Conservation (phyloP, 2,797 vertebrate genomes). For the Pipistrellus nathusii region DNA sequence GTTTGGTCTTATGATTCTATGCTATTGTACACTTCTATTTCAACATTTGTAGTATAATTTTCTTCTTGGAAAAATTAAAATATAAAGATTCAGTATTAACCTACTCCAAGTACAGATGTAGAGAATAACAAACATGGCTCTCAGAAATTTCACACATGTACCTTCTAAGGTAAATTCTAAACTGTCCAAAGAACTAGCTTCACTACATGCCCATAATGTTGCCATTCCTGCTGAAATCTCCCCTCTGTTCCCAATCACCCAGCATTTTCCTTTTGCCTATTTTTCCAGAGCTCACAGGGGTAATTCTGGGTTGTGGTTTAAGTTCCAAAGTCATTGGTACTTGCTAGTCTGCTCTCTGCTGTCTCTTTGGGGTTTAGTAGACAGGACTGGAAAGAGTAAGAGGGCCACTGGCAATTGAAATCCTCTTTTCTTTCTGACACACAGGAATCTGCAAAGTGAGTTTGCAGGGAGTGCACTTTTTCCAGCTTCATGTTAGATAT, state of each 20-base stretch:
- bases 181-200: background rate
- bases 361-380: background rate
- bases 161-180: conserved; percentile 3
- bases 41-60: conserved; percentile 43
- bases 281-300: background rate
- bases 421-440: conserved; percentile 33
- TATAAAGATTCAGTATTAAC: conserved; percentile 16
- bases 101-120: background rate
- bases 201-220: background rate
- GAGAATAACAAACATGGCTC: background rate
- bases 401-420: background rate
- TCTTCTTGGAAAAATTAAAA: conserved; percentile 36
- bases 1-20: background rate
- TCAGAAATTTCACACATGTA: background rate
- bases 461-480: conserved; percentile 7
- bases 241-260: background rate
- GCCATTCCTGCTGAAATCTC: background rate
- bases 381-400: background rate
- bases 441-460: conserved; percentile 12
- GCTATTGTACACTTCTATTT: conserved; percentile 35
- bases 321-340: background rate
- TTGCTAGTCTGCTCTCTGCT: background rate
- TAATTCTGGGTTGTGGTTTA: background rate
- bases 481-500: conserved; percentile 64
- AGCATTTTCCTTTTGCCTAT: background rate